Percentiles rank a stretch among this genome's conserved stretches.
phyloP scores from a whole-genome alignment of 2,797 vertebrate genomes.

The Eulemur rubriventer region DNA sequence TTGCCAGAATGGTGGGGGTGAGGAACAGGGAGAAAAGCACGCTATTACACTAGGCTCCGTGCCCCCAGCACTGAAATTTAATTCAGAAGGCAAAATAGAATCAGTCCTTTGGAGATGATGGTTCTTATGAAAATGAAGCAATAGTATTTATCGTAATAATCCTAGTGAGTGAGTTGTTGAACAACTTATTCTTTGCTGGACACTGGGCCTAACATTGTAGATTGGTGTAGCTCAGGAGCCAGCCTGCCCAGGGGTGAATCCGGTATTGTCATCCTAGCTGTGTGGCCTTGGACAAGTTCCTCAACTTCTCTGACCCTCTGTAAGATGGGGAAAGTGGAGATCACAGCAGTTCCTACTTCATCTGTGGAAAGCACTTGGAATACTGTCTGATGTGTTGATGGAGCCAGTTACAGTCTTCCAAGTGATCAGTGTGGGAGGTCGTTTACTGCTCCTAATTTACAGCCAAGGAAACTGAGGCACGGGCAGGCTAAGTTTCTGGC shows the following conservation, averaged over 20 bases:
- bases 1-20: not conserved
- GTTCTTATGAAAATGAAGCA: not conserved
- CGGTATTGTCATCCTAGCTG: not conserved
- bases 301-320: not conserved
- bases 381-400: not conserved
- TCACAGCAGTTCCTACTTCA: not conserved
- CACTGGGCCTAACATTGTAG: accelerated
- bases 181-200: not conserved
- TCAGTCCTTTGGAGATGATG: not conserved
- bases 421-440: not conserved
- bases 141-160: not conserved
- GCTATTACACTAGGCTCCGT: not conserved
- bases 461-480: not conserved
- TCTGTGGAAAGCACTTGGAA: not conserved
- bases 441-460: not conserved
- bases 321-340: not conserved
- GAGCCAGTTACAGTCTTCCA: not conserved
- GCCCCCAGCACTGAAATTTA: not conserved
- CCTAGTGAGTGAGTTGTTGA: not conserved
- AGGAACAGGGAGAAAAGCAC: not conserved
- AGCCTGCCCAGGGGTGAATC: not conserved
- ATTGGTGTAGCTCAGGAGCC: not conserved
- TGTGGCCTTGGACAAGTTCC: not conserved
- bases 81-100: not conserved
- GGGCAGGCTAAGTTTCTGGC: not conserved